These are phyloP conservation scores for Athripsodes cinereus DNA, from an alignment of 2,888 invertebrate genomes.

Conservation along the genomic window DNA sequence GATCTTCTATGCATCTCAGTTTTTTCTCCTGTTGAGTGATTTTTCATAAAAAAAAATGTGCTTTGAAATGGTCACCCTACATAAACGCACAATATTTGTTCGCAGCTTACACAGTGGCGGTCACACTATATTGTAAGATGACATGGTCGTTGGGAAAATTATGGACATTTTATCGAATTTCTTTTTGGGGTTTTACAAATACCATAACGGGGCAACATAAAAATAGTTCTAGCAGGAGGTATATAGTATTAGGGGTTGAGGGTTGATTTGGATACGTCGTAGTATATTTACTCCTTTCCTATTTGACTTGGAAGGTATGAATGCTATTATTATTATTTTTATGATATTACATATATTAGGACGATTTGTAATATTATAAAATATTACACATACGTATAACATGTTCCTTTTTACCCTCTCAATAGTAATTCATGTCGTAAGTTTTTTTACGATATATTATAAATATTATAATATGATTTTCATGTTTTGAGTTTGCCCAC, in stretches of 20 bases:
- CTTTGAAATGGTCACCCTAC: constrained; percentile 10
- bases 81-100: constrained; percentile 1
- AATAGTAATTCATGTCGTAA: too few relatives aligned
- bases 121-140: constrained; percentile 24
- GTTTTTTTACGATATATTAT: too few relatives aligned
- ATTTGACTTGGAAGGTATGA: too few relatives aligned
- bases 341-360: too few relatives aligned
- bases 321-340: not conserved
- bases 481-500: too few relatives aligned
- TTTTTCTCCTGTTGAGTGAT: too few relatives aligned
- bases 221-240: not conserved
- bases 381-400: not conserved
- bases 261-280: not conserved
- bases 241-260: constrained; percentile 1
- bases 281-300: not conserved
- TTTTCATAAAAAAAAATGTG: too few relatives aligned
- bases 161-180: constrained; percentile 26
- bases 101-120: constrained; percentile 11
- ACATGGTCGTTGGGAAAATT: constrained; percentile 20
- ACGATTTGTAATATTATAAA: too few relatives aligned
- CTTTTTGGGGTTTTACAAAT: constrained; percentile 20
- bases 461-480: too few relatives aligned
- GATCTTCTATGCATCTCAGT: too few relatives aligned
- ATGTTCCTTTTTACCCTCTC: too few relatives aligned
- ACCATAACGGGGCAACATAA: not conserved